phyloP scores from a whole-genome alignment of 1,140 invertebrate genomes.

The Spodoptera frugiperda region DNA sequence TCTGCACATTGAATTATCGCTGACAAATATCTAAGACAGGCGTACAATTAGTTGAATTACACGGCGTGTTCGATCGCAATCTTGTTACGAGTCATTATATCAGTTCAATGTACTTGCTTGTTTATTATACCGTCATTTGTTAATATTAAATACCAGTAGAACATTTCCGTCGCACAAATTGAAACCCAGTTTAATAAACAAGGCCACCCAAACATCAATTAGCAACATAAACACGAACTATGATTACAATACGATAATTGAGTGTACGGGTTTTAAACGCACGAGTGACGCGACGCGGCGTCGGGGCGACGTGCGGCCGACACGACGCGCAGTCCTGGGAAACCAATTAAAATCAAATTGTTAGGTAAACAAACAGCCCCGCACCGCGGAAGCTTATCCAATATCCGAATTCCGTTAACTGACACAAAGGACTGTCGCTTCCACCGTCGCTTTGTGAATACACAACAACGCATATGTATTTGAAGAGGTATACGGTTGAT shows the following conservation, averaged over 20 bases:
- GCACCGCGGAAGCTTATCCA: slow-evolving; percentile 70
- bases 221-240: slow-evolving; percentile 34
- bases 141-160: slow-evolving; percentile 34
- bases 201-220: slow-evolving; percentile 35
- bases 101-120: slow-evolving; percentile 24
- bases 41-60: slow-evolving; percentile 35
- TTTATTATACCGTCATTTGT: slow-evolving; percentile 26
- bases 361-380: slow-evolving; percentile 70
- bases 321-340: slow-evolving; percentile 41
- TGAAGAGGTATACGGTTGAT: slow-evolving; percentile 41
- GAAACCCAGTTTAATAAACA: slow-evolving; percentile 28
- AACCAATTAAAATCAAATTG: slow-evolving; percentile 81
- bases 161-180: slow-evolving; percentile 26
- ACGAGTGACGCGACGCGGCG: not conserved
- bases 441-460: slow-evolving; percentile 61
- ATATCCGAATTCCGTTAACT: slow-evolving; percentile 79
- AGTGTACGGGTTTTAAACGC: slow-evolving; percentile 43
- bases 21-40: slow-evolving; percentile 36
- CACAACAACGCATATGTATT: slow-evolving; percentile 41
- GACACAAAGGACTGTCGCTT: slow-evolving; percentile 77
- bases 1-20: slow-evolving; percentile 38
- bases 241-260: slow-evolving; percentile 46
- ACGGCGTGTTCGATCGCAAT: slow-evolving; percentile 20
- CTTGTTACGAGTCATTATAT: slow-evolving; percentile 23
- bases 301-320: slow-evolving; percentile 4